Percentiles rank a stretch among this genome's conserved stretches.
Conservation (phyloP, 1,140 invertebrate species). For the Drosophila lacteicornis region DNA sequence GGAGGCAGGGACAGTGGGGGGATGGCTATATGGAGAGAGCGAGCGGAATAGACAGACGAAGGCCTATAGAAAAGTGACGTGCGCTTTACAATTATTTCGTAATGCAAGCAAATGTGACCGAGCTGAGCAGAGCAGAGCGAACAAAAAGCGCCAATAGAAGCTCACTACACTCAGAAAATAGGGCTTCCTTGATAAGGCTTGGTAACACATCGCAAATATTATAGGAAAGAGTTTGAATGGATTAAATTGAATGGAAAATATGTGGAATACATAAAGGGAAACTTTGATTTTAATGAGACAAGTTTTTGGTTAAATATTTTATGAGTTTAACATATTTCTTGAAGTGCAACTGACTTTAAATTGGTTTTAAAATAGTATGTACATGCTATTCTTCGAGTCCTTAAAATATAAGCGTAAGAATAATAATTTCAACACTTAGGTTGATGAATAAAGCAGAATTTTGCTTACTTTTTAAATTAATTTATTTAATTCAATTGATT, state of each 20-base stretch:
- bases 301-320: too few species aligned
- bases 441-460: too few species aligned
- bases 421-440: too few species aligned
- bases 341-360: neutral
- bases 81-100: constrained; percentile 82
- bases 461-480: neutral
- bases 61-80: constrained; percentile 82
- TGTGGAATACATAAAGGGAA: neutral
- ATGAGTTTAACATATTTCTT: neutral
- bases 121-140: constrained; percentile 44
- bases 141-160: constrained; percentile 39
- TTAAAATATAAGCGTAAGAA: too few species aligned
- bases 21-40: constrained; percentile 32
- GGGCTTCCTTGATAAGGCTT: constrained; percentile 7
- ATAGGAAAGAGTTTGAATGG: neutral
- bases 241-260: neutral
- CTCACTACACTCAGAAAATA: constrained; percentile 31
- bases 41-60: constrained; percentile 65
- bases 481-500: too few species aligned
- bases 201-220: neutral
- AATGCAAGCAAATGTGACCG: constrained; percentile 81
- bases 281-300: neutral
- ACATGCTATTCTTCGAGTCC: accelerated
- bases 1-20: constrained; percentile 1
- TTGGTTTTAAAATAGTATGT: neutral